Conservation (phyloP, 1,140 invertebrate genomes). For the Octopus sinensis region DNA sequence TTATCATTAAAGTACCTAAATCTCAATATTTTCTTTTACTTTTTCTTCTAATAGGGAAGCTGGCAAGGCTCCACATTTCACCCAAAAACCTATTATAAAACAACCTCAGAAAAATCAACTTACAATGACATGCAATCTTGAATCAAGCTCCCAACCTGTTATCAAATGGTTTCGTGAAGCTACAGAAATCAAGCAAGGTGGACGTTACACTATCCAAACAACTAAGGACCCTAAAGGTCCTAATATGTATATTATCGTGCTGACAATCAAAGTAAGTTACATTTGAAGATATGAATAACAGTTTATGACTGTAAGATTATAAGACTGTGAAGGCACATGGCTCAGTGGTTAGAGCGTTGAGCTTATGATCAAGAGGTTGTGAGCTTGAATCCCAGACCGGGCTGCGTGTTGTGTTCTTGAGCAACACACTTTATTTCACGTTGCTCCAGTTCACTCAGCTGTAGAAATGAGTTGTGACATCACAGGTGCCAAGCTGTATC, state of each 20-base stretch:
- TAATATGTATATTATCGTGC: constrained; percentile 83
- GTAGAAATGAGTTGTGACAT: too few relatives aligned
- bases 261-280: constrained; percentile 78
- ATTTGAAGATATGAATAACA: too few relatives aligned
- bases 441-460: too few relatives aligned
- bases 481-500: too few relatives aligned
- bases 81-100: constrained; percentile 96
- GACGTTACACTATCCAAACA: constrained; percentile 37
- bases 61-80: constrained; percentile 82
- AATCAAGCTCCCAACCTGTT: constrained; percentile 46
- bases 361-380: too few relatives aligned
- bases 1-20: too few relatives aligned
- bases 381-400: too few relatives aligned
- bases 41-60: constrained; percentile 14
- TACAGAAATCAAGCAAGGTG: constrained; percentile 39
- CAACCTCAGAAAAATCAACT: constrained; percentile 71
- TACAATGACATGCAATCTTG: constrained; percentile 47
- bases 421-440: too few relatives aligned
- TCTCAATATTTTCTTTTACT: not conserved
- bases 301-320: too few relatives aligned
- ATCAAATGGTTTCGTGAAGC: constrained; percentile 49
- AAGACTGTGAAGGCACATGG: too few relatives aligned
- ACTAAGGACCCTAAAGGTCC: constrained; percentile 32
- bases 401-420: too few relatives aligned
- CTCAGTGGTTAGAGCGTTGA: too few relatives aligned